phyloP scores from a whole-genome alignment of 2,888 invertebrate genomes.

The Helobdella robusta region DNA sequence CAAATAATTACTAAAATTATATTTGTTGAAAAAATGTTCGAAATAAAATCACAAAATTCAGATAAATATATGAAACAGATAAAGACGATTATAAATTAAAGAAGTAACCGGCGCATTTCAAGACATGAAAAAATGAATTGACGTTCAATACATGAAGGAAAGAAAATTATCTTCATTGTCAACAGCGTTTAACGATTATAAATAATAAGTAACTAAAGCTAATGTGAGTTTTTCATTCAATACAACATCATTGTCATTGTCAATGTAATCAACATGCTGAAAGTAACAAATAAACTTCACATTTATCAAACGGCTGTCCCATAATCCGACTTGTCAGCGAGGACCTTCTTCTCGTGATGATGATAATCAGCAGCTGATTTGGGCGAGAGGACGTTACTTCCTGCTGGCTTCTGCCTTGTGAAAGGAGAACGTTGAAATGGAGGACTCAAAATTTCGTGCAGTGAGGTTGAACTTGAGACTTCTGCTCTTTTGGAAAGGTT shows the following conservation, averaged over 20 bases:
- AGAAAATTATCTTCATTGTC: neutral
- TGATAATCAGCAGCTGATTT: neutral
- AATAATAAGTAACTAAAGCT: neutral
- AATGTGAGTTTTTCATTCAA: neutral
- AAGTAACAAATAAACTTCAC: neutral
- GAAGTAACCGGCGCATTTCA: no score
- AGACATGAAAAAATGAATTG: no score
- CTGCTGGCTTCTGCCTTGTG: no score
- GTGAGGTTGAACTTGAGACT: slow-evolving; percentile 7
- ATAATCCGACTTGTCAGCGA: slow-evolving; percentile 5
- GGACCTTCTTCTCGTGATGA: neutral
- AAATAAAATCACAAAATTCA: no score
- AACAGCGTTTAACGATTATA: neutral
- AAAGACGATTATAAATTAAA: no score
- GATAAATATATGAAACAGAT: no score
- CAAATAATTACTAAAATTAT: no score
- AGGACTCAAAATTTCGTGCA: slow-evolving; percentile 20
- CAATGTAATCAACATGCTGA: neutral
- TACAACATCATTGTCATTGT: neutral
- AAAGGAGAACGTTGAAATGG: slow-evolving; percentile 13
- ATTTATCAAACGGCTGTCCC: slow-evolving; percentile 13
- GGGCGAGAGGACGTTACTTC: neutral
- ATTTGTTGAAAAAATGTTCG: no score
- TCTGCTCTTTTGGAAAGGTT: neutral
- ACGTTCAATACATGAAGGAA: neutral